Base-by-base conservation (phyloP, 2,888 invertebrate genomes). In the Chalcis sispes region DNA sequence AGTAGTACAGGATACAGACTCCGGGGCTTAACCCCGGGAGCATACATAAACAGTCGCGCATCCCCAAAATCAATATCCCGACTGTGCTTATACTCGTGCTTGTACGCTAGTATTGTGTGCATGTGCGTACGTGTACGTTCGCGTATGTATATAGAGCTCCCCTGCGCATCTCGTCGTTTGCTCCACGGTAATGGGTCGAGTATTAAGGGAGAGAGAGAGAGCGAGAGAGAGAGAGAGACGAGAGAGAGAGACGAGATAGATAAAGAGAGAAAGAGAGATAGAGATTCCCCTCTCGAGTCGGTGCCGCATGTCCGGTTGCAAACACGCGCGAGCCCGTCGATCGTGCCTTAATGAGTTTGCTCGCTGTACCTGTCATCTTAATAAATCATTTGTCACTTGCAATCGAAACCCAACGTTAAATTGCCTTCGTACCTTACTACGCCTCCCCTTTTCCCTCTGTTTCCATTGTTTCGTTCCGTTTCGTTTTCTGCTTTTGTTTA, bases 381-480 rank as follows among this genome's bases (percentile, higher is more conserved):
- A 79, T 74, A 79, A 75, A 72, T 73, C 75, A 75, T 70, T 75
- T 72, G 75, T 75, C 73, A 78, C 70, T 77, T 56, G 73, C 73
- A 71, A 70, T 69, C 42, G 54, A 71, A 59, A 59, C 29, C 65
- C 70, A 59, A 32, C 42, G 59, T 70, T 75, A 70, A 48, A 27
- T 70, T 56, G 58, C 56, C 54, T 62, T 66, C 20, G 46, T 58
- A 7, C 46, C 2, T n/a, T n/a, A n/a, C n/a, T n/a, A n/a, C n/a
- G 27, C 23, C 27, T 23, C 40, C 25, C 10, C 50, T 29, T 46
- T 46, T 13, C 48, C 52, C 29, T 50, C 40, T 58, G 1, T 23
- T 15, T 46, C 42, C 15, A 65, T 50, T 65, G 52, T 65, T 40
- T 23, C 46, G 20, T 20, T 23, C 40, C 36, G 23, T n/a, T 42